Evolutionary conservation across 2,888 invertebrate species (phyloP), one percentile per base, ranked within the genome.

Genomic region (Andrena camellia): DNA sequence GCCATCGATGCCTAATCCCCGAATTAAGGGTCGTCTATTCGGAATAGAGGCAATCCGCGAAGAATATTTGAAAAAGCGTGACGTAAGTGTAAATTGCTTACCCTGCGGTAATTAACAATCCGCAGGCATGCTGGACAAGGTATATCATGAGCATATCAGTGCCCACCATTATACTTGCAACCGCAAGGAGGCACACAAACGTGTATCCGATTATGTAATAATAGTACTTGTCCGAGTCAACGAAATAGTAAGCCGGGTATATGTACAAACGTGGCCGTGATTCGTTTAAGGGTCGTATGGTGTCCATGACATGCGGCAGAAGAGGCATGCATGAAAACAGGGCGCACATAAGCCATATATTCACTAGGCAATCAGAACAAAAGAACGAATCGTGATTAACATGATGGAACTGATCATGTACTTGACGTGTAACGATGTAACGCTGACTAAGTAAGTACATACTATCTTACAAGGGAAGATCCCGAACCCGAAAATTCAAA

Each of bases 261-360:
- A 42, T n/a, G 0, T 23, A 23, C 42, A 64, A 17, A 10, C 48
- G 48, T 48, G 10, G 23, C 13, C 64, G 42, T 7, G 50, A 50
- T n/a, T 50, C 66, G 29, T 66, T 66, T 29, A 66, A n/a, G 6
- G 64, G 64, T 8, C 6, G 8, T 7, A 64, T 48, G 20, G 23
- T 10, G 17, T 64, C 64, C 42, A 64, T 13, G 13, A 64, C 48
- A 4, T 23, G 64, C 7, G 64, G 64, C 26, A 64, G 13, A 10
- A 48, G n/a, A 23, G 64, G 64, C 23, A 64, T 13, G 48, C 13
- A 6, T 23, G 17, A 6, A 29, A 17, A 50, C 23, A 26, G 10
- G 23, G 10, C 57, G 23, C 23, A 23, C 20, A 23, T 23, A 23
- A 57, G 23, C 23, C 23, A 57, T 57, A 57, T 57, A 23, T 23